These are phyloP conservation scores for Gallinago paraguaiae DNA, from an alignment of 2,113 vertebrate genomes.

Conservation along the genomic window DNA sequence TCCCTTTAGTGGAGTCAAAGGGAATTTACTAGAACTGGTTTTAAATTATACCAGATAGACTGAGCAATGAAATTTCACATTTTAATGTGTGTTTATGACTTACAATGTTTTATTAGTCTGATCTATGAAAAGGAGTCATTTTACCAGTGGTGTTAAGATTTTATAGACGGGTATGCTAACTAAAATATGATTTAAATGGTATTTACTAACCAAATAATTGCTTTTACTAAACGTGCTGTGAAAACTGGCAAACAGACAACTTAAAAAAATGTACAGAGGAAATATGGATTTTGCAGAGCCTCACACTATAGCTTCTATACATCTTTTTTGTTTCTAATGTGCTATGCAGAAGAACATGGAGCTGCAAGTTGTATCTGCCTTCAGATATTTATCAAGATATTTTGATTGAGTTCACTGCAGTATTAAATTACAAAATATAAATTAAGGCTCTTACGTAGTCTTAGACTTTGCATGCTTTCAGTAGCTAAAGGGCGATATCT, in stretches of 20 bases:
- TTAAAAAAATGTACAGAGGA: conserved; percentile 62
- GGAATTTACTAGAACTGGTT: conserved; percentile 38
- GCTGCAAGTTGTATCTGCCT: conserved; percentile 31
- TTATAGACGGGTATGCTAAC: conserved; percentile 33
- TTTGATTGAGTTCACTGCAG: conserved; percentile 46
- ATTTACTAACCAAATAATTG: conserved; percentile 77
- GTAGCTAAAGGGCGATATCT: background rate
- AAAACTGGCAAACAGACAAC: conserved; percentile 71
- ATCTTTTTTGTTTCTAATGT: conserved; percentile 44
- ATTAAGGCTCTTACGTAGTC: conserved; percentile 13
- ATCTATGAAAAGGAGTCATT: conserved; percentile 62
- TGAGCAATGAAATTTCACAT: conserved; percentile 69
- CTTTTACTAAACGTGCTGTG: conserved; percentile 71
- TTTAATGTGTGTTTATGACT: conserved; percentile 77
- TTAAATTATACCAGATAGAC: conserved; percentile 48
- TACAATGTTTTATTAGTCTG: conserved; percentile 71
- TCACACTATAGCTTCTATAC: background rate
- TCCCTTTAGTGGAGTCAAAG: conserved; percentile 7
- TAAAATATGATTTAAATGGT: conserved; percentile 73
- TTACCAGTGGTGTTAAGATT: conserved; percentile 62
- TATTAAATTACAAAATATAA: conserved; percentile 58
- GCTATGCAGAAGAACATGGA: conserved; percentile 40
- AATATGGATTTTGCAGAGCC: conserved; percentile 66
- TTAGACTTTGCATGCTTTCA: conserved; percentile 18
- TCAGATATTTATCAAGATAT: conserved; percentile 41